Base-by-base conservation (phyloP, 2,797 vertebrate genomes). In the Tapirus indicus region DNA sequence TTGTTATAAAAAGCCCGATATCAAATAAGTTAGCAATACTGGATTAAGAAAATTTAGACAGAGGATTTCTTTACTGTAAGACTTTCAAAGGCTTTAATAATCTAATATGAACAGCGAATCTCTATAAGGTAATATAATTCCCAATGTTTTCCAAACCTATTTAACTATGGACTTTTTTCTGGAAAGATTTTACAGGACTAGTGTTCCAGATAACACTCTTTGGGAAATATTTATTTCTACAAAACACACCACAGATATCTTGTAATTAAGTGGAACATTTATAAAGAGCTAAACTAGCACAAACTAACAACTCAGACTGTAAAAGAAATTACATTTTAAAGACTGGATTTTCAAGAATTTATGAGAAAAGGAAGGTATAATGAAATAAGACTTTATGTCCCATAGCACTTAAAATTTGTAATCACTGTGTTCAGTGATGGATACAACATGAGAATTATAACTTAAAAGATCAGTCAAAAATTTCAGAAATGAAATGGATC, bases 21-120 rank as follows among this genome's bases (percentile, higher is more conserved):
- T 80, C 72, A 91, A 88, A 13, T 56, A 88, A 91, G 16, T 82
- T 88, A 88, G 18, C n/a, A 69, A 91, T 44, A 90, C 10, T 54
- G 14, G 20, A 88, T 71, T 88, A 94, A n/a, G 14, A 47, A 95
- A 95, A 75, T 44, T 38, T 79, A 78, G 17, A 68, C n/a, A 78
- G 64, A 58, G 13, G 44, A 77, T 74, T 92, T 91, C 41, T 58
- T 85, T 80, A 91, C 35, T 91, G 2, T 64, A 87, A 94, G 13
- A 71, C 12, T 72, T 96, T 94, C 47, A 90, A 90, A 86, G 62
- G 7, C n/a, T 89, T 86, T 94, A 92, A 88, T 74, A 78, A 95
- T 9, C 54, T 75, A 92, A 35, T 52, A 94, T 68, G 54, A 75
- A 88, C 27, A 91, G 21, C 54, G 0, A 88, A 41, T 83, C 18